Evolutionary conservation across 2,797 vertebrate species (phyloP).

Genomic region (Naso thynnoides): DNA sequence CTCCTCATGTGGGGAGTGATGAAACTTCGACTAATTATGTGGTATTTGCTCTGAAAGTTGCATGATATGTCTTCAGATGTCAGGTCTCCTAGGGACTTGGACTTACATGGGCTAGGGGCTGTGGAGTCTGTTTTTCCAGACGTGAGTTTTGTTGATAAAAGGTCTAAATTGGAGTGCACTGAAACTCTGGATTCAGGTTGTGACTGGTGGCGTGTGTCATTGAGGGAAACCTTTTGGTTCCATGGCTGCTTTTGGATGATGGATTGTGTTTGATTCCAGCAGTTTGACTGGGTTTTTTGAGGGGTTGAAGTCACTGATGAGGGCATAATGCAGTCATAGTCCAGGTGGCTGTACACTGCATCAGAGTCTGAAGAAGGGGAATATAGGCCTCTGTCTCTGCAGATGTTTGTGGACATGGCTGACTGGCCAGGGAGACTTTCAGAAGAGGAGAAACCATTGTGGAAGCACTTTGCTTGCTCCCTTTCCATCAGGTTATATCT

Average conservation of each 20-base stretch:
- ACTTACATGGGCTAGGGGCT: constrained; percentile 89
- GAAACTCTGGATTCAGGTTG: constrained; percentile 46
- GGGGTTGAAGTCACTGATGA: constrained; percentile 41
- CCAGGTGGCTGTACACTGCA: constrained; percentile 57
- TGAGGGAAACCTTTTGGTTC: constrained; percentile 38
- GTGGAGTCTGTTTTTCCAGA: constrained; percentile 46
- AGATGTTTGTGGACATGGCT: constrained; percentile 39
- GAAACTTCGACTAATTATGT: constrained; percentile 95
- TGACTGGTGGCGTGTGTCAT: constrained; percentile 30
- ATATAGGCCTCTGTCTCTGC: constrained; percentile 53
- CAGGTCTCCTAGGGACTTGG: constrained; percentile 96
- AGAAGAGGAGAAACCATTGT: constrained; percentile 68
- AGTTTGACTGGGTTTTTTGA: constrained; percentile 56
- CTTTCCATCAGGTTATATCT: constrained; percentile 42
- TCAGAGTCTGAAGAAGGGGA: constrained; percentile 67
- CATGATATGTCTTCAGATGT: constrained; percentile 98
- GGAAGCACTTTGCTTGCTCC: constrained; percentile 53
- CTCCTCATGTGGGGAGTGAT: constrained; percentile 87
- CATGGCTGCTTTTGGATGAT: constrained; percentile 37
- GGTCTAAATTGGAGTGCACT: constrained; percentile 36
- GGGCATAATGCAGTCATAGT: constrained; percentile 53
- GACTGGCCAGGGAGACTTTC: constrained; percentile 59
- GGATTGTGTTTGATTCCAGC: constrained; percentile 49
- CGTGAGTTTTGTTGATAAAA: constrained; percentile 51
- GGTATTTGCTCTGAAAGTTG: constrained; percentile 97